A percentile compares a stretch with the other conserved stretches of the same genome.
Conservation (phyloP, 2,888 invertebrate species). For the Heliconius sara region DNA sequence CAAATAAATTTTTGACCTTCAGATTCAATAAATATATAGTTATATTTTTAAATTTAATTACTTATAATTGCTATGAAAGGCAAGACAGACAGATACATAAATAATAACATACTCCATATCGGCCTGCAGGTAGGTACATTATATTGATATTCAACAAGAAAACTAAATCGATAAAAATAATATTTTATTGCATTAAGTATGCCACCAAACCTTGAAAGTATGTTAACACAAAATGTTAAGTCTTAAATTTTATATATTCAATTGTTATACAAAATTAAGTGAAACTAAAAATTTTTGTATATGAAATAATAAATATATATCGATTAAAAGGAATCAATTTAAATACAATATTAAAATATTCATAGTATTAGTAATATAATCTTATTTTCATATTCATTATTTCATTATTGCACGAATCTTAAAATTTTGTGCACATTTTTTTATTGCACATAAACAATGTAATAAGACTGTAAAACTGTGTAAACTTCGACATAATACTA, state of each 20-base stretch:
- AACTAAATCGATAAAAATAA: constrained; percentile 45
- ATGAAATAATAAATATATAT: too few species aligned
- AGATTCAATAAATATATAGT: neutral
- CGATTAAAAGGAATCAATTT: too few species aligned
- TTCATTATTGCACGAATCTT: too few species aligned
- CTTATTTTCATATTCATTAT: neutral
- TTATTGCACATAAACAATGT: neutral
- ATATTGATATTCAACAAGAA: constrained; percentile 41
- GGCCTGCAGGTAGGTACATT: neutral
- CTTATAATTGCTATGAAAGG: neutral
- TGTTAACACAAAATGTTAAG: constrained; percentile 44
- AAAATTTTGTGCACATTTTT: too few species aligned
- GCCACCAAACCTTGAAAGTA: constrained; percentile 37
- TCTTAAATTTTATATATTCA: constrained; percentile 18
- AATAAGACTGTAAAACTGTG: constrained; percentile 44
- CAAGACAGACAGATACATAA: neutral
- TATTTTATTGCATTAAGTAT: constrained; percentile 42
- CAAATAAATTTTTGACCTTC: neutral
- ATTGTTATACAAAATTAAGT: neutral
- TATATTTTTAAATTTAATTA: neutral
- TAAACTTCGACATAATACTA: constrained; percentile 48
- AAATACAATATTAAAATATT: too few species aligned
- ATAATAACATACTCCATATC: neutral
- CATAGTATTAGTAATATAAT: neutral
- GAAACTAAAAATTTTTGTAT: neutral